Percentiles rank a stretch among this genome's conserved stretches.
Evolutionary conservation across 2,888 invertebrate species (phyloP).

Genomic region (Atherix ibis): DNA sequence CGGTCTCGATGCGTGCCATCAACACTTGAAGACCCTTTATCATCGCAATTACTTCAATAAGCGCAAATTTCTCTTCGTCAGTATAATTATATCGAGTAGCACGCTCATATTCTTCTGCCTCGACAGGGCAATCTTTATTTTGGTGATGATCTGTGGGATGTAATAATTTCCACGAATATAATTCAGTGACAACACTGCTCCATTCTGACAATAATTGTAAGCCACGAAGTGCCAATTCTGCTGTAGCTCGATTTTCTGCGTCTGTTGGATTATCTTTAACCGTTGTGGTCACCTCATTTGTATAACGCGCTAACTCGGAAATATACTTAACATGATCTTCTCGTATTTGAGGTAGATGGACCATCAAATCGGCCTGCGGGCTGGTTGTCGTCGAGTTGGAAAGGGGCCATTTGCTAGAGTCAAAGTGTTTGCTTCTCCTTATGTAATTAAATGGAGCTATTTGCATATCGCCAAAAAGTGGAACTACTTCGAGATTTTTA

Average conservation of each 20-base stretch:
- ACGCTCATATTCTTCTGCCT: constrained; percentile 96
- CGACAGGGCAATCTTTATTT: constrained; percentile 85
- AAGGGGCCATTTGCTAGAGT: constrained; percentile 80
- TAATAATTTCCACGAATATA: constrained; percentile 94
- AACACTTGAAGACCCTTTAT: constrained; percentile 94
- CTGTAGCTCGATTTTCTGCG: constrained; percentile 76
- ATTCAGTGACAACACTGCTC: constrained; percentile 91
- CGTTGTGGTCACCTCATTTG: constrained; percentile 68
- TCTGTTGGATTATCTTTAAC: constrained; percentile 89
- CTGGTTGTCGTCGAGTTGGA: constrained; percentile 69
- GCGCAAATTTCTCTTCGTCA: constrained; percentile 90
- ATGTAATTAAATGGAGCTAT: constrained; percentile 98
- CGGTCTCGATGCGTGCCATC: constrained; percentile 94
- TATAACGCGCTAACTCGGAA: constrained; percentile 84
- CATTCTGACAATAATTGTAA: constrained; percentile 88
- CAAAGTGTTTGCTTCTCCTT: constrained; percentile 83
- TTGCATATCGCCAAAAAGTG: constrained; percentile 98
- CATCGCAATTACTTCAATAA: constrained; percentile 98
- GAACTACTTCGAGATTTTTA: constrained; percentile 91
- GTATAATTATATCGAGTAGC: constrained; percentile 96
- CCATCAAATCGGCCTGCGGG: constrained; percentile 88
- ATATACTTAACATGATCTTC: constrained; percentile 97
- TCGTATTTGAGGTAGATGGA: constrained; percentile 82
- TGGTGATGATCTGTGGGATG: constrained; percentile 96
- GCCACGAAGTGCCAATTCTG: constrained; percentile 81